Percentiles rank a stretch among this genome's conserved stretches.
These are phyloP conservation scores for Brachionus asplanchnoidis DNA, from an alignment of 1,140 invertebrate species.

Conservation along the genomic window DNA sequence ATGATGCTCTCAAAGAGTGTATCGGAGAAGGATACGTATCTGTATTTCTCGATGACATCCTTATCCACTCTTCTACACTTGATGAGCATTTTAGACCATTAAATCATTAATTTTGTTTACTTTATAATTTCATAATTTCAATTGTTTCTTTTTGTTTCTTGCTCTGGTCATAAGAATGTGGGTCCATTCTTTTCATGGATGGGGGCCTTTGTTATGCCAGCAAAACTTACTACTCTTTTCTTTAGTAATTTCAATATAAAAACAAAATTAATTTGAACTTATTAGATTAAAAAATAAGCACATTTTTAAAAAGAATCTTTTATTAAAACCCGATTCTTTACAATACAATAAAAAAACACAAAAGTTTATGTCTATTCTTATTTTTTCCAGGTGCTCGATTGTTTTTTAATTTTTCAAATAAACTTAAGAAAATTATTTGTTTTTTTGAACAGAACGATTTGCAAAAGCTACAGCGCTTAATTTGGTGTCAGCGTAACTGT, in stretches of 20 bases:
- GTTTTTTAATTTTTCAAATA: too few relatives aligned
- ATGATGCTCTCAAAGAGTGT: neutral
- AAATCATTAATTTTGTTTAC: neutral
- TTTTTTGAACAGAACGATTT: too few relatives aligned
- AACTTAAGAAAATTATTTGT: too few relatives aligned
- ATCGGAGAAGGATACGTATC: neutral
- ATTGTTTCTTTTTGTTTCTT: neutral
- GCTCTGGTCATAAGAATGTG: neutral
- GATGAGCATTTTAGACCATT: neutral
- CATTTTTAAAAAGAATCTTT: neutral
- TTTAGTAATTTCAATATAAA: neutral
- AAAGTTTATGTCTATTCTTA: too few relatives aligned
- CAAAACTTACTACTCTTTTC: neutral
- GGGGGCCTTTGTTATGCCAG: neutral
- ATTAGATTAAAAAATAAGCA: neutral
- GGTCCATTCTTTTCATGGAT: neutral
- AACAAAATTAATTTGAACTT: neutral
- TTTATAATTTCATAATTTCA: neutral
- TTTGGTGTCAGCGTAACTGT: too few relatives aligned
- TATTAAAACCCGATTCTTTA: neutral
- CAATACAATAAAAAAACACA: too few relatives aligned
- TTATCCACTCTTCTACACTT: neutral
- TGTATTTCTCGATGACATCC: neutral
- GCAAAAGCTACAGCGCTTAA: too few relatives aligned
- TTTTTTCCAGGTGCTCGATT: too few relatives aligned